Conservation (phyloP, 2,113 vertebrate species). For the Puffinus mauretanicus region DNA sequence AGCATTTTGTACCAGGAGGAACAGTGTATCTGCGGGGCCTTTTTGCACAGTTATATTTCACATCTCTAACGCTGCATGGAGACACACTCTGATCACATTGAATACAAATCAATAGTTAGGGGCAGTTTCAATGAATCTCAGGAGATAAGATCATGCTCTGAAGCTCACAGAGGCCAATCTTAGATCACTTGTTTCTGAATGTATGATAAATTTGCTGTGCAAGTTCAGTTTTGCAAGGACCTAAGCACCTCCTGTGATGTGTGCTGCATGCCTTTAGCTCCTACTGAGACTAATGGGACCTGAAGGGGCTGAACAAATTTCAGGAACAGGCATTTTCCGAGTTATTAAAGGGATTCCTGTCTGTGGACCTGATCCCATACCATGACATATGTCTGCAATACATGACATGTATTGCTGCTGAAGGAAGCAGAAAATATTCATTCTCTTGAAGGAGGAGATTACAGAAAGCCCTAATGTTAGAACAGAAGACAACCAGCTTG, state of each 20-base stretch:
- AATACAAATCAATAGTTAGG: conserved; percentile 13
- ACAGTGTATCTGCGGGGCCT: background rate
- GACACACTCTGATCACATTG: background rate
- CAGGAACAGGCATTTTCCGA: background rate
- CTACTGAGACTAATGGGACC: background rate
- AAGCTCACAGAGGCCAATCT: conserved; percentile 15
- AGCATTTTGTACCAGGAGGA: background rate
- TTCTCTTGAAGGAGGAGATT: background rate
- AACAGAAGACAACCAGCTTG: background rate
- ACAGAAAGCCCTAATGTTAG: background rate
- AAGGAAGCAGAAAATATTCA: background rate
- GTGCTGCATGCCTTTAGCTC: background rate
- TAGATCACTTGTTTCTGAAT: conserved; percentile 33
- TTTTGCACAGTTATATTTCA: background rate
- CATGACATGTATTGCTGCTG: background rate
- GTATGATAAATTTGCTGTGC: background rate
- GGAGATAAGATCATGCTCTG: background rate
- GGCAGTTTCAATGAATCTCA: background rate
- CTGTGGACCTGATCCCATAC: background rate
- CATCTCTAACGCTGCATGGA: background rate
- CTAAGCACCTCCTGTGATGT: background rate
- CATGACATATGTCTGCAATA: background rate
- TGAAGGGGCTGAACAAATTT: background rate
- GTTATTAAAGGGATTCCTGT: conserved; percentile 5
- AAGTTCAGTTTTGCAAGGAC: background rate